These are phyloP conservation scores for Alectoris magna DNA, from an alignment of 2,797 vertebrate genomes.

Conservation along the genomic window DNA sequence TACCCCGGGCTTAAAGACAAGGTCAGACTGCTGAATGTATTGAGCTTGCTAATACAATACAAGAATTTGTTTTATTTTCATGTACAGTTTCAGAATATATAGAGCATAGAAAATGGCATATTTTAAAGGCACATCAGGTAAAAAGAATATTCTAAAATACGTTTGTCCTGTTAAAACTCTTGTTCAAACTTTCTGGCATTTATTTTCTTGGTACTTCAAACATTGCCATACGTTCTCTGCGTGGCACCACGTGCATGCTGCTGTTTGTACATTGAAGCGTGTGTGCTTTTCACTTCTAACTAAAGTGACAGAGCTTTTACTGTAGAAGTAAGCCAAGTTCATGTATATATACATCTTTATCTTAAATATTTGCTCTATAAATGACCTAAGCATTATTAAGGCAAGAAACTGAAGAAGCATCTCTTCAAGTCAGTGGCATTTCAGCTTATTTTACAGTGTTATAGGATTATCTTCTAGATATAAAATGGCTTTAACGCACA, in stretches of 20 bases:
- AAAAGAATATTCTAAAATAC: slow-evolving; percentile 38
- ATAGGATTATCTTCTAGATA: neutral
- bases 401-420: neutral
- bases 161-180: slow-evolving; percentile 13
- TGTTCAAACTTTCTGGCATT: neutral
- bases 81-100: slow-evolving; percentile 69
- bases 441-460: neutral
- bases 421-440: neutral
- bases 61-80: slow-evolving; percentile 71
- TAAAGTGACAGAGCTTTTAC: neutral
- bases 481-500: neutral
- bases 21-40: neutral
- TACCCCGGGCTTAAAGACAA: slow-evolving; percentile 2
- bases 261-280: neutral
- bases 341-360: neutral
- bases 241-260: neutral
- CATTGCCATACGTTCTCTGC: neutral
- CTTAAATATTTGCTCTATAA: neutral
- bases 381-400: neutral
- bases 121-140: slow-evolving; percentile 56
- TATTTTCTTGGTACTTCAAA: neutral
- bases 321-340: neutral
- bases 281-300: neutral
- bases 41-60: neutral
- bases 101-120: slow-evolving; percentile 68